Conservation (phyloP, 2,113 vertebrate species). For the Dicentrarchus labrax region DNA sequence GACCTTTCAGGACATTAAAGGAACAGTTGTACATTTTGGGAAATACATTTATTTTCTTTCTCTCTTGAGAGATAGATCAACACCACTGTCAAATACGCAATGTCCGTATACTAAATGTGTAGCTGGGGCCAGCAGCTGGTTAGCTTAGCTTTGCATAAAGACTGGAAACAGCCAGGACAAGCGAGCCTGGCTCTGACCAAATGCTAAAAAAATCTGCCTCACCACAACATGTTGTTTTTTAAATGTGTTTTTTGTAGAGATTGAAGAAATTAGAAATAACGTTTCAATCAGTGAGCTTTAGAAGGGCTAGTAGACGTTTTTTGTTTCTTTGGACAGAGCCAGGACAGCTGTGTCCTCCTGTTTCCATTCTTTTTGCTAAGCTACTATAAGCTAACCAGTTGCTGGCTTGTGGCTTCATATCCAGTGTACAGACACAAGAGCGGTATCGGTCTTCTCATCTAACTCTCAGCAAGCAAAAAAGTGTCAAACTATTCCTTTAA, state of each 20-base stretch:
- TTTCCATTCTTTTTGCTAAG: neutral
- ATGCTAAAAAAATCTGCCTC: too few relatives aligned
- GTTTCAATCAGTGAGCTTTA: neutral
- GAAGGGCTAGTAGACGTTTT: too few relatives aligned
- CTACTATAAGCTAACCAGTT: neutral
- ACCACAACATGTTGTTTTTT: too few relatives aligned
- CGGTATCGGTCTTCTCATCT: neutral
- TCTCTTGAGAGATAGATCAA: neutral
- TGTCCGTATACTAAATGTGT: too few relatives aligned
- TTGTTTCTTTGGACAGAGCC: neutral
- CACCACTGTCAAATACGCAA: too few relatives aligned
- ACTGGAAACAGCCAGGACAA: too few relatives aligned
- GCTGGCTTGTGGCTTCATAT: neutral
- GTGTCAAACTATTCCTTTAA: neutral
- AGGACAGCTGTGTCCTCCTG: too few relatives aligned
- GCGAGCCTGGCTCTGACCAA: too few relatives aligned
- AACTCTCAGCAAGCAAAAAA: neutral
- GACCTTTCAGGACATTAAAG: neutral
- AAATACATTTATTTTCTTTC: neutral
- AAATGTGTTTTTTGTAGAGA: too few relatives aligned
- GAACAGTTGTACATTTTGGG: neutral
- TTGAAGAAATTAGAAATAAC: too few relatives aligned
- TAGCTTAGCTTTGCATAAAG: too few relatives aligned
- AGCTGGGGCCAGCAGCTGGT: too few relatives aligned
- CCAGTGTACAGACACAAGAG: neutral